Conservation (phyloP, 2,888 invertebrate genomes). For the Heliconius sara region DNA sequence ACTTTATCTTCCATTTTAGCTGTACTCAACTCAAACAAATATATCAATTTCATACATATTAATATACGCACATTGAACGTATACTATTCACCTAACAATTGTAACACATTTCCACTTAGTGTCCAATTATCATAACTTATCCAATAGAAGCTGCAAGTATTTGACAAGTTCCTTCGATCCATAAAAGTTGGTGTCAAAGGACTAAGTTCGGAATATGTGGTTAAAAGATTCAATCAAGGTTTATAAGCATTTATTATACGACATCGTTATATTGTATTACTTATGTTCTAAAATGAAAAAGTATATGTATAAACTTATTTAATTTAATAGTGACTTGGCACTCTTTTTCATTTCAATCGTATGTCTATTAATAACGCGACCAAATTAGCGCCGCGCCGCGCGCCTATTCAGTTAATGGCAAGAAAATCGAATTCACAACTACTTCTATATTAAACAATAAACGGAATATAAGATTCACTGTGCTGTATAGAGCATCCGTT, state of each 20-base stretch:
- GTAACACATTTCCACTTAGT: background rate
- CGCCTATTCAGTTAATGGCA: background rate
- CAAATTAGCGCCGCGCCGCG: too few relatives aligned
- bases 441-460: background rate
- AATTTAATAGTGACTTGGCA: background rate
- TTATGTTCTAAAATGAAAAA: too few relatives aligned
- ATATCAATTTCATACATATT: background rate
- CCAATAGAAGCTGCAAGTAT: conserved; percentile 19
- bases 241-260: too few relatives aligned
- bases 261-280: too few relatives aligned
- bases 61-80: background rate
- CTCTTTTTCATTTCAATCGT: background rate
- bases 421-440: background rate
- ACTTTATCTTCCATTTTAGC: too few relatives aligned
- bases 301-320: too few relatives aligned
- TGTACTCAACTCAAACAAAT: too few relatives aligned
- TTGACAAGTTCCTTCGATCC: conserved; percentile 18
- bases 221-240: conserved; percentile 17
- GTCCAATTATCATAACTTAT: conserved; percentile 18
- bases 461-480: background rate
- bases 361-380: too few relatives aligned
- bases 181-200: conserved; percentile 14
- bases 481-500: background rate
- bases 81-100: background rate
- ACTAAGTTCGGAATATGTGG: background rate